Evolutionary conservation across 2,113 vertebrate genomes (phyloP).

Genomic region (Passerina amoena): DNA sequence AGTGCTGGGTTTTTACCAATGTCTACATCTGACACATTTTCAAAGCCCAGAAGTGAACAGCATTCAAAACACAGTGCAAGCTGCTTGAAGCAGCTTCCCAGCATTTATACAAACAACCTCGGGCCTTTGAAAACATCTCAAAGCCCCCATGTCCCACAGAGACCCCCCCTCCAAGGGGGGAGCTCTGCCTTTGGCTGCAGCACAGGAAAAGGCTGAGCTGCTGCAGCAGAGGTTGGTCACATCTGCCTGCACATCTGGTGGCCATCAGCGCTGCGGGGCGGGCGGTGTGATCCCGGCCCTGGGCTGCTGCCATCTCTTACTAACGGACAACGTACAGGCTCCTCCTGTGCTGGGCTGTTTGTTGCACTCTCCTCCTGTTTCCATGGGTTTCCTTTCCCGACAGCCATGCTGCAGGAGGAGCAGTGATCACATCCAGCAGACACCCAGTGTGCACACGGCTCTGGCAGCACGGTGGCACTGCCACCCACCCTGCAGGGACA

Average conservation of each 20-base stretch:
- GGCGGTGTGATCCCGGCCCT: neutral
- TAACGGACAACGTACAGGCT: neutral
- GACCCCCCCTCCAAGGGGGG: neutral
- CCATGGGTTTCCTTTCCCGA: neutral
- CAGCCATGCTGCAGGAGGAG: neutral
- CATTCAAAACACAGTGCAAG: neutral
- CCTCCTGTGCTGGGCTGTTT: neutral
- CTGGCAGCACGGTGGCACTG: neutral
- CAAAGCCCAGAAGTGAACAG: constrained; percentile 3
- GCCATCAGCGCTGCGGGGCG: neutral
- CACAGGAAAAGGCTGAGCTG: constrained; percentile 22
- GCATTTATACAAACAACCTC: neutral
- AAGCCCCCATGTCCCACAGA: neutral
- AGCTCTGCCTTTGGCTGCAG: neutral
- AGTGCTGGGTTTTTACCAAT: neutral
- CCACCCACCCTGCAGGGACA: neutral
- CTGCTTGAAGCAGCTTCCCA: neutral
- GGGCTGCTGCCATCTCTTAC: neutral
- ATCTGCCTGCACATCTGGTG: constrained; percentile 45
- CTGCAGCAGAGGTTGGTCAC: constrained; percentile 30
- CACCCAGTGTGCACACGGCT: rapidly evolving
- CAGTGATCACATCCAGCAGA: neutral
- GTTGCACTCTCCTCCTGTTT: neutral
- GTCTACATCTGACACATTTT: neutral
- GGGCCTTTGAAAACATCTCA: neutral